Evolutionary conservation across 2,113 vertebrate species (phyloP).

Genomic region (Tachysurus fulvidraco): DNA sequence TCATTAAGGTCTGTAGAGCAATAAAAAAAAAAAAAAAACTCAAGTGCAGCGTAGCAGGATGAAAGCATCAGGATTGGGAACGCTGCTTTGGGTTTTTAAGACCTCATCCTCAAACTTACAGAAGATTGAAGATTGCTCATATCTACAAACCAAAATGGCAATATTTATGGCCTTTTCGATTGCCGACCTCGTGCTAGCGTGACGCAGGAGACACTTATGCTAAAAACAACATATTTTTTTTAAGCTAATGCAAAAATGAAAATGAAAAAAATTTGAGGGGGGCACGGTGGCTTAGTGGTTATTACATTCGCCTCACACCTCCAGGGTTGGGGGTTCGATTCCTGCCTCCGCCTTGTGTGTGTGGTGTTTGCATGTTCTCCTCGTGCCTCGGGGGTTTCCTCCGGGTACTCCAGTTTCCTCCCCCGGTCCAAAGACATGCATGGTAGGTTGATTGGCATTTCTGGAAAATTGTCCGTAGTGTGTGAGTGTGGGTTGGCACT

Average conservation of each 20-base stretch:
- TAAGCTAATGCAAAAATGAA: not conserved
- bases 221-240: not conserved
- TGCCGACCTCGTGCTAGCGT: not conserved
- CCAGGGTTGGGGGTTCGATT: no score
- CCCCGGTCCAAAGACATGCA: no score
- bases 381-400: no score
- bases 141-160: not conserved
- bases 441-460: no score
- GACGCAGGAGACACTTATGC: not conserved
- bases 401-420: no score
- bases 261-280: not conserved
- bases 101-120: not conserved
- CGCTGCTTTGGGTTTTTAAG: not conserved
- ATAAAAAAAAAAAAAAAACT: not conserved
- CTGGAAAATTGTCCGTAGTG: no score
- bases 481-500: no score
- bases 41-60: not conserved
- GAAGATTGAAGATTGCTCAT: not conserved
- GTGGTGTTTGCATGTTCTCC: no score
- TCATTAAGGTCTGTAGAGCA: not conserved
- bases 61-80: not conserved
- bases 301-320: no score
- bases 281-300: no score
- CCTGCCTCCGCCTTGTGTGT: no score
- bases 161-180: not conserved